Base-by-base conservation (phyloP, 2,113 vertebrate species). In the Periophthalmus modestus region DNA sequence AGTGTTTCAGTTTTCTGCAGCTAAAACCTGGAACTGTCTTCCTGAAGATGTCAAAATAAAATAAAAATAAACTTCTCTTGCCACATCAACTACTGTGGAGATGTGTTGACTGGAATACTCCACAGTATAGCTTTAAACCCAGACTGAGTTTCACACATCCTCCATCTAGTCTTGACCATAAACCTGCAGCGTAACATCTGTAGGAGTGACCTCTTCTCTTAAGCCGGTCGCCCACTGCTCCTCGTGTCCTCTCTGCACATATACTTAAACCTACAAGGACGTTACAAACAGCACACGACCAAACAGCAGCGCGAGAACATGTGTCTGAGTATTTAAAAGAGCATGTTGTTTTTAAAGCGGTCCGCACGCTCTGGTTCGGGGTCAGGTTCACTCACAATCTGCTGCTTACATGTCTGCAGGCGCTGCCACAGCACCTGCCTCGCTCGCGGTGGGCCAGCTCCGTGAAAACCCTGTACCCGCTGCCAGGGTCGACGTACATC, bases 341-440 rank as follows among this genome's bases (percentile, higher is more conserved):
- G 54, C 11, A 48, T 0, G 66, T 33, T 0, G 21, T 7, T 43
- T 14, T 10, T 2, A n/a, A 36, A 34, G 57, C 58, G 52, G 11
- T 13, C 54, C 3, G 0, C 39, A 52, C 52, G 46, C 10, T 63
- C 39, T 50, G 63, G 66, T 48, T 16, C 3, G 15, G 73, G 71
- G 48, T 24, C 47, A 62, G 57, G 77, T 43, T 74, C 23, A 13
- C 16, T 28, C 52, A 74, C 48, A 76, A 39, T 0, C 47, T 36
- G 59, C 34, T 24, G 93, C 95, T 96, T 84, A 96, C 95, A 13
- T 93, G 95, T 93, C 93, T 94, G 90, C 94, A 92, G 0, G 93
- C 94, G 36, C 80, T 94, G 66, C 94, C 95, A 0, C 94, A 94
- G 86, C 95, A 95, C 24, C 68, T 77, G 16, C 94, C 94, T 74